These are phyloP conservation scores for Hyles euphorbiae DNA, from an alignment of 1,140 invertebrate species.

Conservation along the genomic window DNA sequence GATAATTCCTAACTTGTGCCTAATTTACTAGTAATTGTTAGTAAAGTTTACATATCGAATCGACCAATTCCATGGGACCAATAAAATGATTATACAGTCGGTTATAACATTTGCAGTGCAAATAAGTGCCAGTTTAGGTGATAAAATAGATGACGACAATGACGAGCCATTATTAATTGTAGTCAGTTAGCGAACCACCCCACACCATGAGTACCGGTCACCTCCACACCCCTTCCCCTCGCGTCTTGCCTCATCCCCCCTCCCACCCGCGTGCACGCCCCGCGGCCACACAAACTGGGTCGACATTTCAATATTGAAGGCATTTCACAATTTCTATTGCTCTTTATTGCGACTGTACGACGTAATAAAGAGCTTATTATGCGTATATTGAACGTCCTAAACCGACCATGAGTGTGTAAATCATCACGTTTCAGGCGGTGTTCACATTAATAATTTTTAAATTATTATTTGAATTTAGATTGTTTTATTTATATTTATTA, in stretches of 20 bases:
- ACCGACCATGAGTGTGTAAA: slow-evolving; percentile 7
- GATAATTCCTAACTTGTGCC: too few relatives aligned
- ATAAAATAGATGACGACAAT: slow-evolving; percentile 37
- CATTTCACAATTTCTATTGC: slow-evolving; percentile 65
- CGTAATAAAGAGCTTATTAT: slow-evolving; percentile 61
- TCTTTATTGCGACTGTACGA: slow-evolving; percentile 52
- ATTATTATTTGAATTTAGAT: too few relatives aligned
- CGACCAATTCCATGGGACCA: too few relatives aligned
- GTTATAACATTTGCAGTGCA: not conserved
- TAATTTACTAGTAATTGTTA: too few relatives aligned
- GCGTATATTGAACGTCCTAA: slow-evolving; percentile 42
- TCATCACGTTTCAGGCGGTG: too few relatives aligned
- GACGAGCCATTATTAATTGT: slow-evolving; percentile 52
- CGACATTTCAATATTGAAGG: slow-evolving; percentile 67
- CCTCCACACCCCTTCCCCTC: not conserved
- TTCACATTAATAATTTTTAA: too few relatives aligned
- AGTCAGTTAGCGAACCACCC: slow-evolving; percentile 20
- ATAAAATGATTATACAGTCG: too few relatives aligned
- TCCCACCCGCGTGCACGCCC: slow-evolving; percentile 15
- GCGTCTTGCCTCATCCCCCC: slow-evolving; percentile 7
- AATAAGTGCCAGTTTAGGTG: slow-evolving; percentile 1
- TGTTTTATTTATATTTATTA: too few relatives aligned
- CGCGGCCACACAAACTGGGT: slow-evolving; percentile 48
- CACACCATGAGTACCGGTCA: not conserved
- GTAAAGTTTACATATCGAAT: too few relatives aligned